Conservation (phyloP, 1,140 invertebrate genomes). For the Mya arenaria region DNA sequence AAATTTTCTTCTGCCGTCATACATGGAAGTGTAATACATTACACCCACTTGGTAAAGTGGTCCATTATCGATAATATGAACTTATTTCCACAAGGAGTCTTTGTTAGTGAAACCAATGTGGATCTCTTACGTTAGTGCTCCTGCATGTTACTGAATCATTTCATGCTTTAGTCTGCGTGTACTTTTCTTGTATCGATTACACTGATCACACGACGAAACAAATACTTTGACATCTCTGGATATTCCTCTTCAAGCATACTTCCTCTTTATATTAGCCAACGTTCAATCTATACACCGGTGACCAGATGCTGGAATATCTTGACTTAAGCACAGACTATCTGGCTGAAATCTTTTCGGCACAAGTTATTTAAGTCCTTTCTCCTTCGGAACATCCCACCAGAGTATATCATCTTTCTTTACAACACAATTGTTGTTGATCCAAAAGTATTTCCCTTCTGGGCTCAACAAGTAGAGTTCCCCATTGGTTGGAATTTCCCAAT, state of each 20-base stretch:
- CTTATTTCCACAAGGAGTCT: conserved; percentile 31
- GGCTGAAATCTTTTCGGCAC: background rate
- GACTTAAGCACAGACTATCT: background rate
- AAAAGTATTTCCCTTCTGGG: background rate
- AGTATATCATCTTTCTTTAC: background rate
- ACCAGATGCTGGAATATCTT: background rate
- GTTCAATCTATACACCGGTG: conserved; percentile 8
- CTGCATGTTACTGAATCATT: conserved; percentile 26
- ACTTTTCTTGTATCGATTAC: conserved; percentile 15
- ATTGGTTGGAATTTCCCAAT: background rate
- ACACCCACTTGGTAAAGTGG: conserved; percentile 48
- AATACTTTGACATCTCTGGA: background rate
- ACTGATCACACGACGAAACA: background rate
- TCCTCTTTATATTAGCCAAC: background rate
- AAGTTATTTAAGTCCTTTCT: background rate
- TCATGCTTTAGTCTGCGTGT: background rate
- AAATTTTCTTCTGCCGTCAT: conserved; percentile 15
- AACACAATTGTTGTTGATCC: conserved; percentile 3
- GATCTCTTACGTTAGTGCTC: conserved; percentile 17
- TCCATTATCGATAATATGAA: conserved; percentile 42
- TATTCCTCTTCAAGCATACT: background rate
- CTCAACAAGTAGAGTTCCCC: conserved; percentile 13
- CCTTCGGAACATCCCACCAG: background rate
- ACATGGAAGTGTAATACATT: conserved; percentile 16
- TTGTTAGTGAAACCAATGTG: conserved; percentile 36